Conservation (phyloP, 1,140 invertebrate genomes). For the Lepidurus couesii region DNA sequence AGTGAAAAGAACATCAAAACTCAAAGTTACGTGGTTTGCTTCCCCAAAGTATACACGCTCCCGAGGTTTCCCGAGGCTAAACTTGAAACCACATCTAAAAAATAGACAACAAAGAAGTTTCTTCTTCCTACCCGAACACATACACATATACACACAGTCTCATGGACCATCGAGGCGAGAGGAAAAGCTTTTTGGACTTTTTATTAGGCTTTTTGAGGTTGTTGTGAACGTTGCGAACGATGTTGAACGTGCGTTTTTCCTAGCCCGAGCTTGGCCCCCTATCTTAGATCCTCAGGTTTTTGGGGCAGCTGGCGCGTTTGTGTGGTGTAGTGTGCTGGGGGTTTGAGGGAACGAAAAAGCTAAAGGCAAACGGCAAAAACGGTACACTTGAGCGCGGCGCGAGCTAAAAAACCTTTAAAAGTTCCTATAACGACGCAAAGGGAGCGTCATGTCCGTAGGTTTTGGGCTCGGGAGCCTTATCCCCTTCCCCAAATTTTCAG, state of each 20-base stretch:
- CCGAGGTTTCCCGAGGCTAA: constrained; percentile 8
- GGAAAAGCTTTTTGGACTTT: not conserved
- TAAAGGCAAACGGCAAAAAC: not conserved
- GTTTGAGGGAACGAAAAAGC: not conserved
- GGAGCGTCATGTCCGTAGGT: not conserved
- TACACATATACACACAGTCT: too few species aligned
- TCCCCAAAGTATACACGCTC: not conserved
- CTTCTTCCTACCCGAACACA: too few species aligned
- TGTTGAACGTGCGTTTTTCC: not conserved
- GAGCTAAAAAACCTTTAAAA: not conserved
- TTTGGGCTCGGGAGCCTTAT: not conserved
- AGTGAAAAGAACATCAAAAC: not conserved
- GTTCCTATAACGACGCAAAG: not conserved
- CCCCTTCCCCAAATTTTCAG: not conserved
- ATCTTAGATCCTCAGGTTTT: not conserved
- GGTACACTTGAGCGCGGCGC: constrained; percentile 4
- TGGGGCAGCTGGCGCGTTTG: not conserved
- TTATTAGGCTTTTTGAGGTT: not conserved
- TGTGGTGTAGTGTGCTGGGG: not conserved
- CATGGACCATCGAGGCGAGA: not conserved
- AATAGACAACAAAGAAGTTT: constrained; percentile 8
- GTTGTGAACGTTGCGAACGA: not conserved
- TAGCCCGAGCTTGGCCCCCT: not conserved
- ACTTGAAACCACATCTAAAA: constrained; percentile 7
- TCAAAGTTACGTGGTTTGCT: not conserved